These are phyloP conservation scores for Drosophila infuscata DNA, from an alignment of 2,888 invertebrate species.

Conservation along the genomic window DNA sequence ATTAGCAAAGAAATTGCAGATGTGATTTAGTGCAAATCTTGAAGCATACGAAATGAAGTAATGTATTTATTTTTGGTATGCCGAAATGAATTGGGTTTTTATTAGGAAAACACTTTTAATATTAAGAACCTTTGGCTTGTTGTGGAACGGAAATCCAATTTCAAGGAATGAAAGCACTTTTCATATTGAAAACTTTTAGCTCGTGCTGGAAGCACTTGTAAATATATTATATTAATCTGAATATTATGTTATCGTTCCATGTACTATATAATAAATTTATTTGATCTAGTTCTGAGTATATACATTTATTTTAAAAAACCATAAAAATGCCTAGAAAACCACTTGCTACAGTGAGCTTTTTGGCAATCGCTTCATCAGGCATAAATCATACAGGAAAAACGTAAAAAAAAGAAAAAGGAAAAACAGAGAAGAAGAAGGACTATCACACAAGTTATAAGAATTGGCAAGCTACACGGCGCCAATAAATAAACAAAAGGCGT, in stretches of 20 bases:
- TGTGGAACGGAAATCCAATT: neutral
- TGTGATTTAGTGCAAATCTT: slow-evolving; percentile 1
- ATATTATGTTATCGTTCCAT: neutral
- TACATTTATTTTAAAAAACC: slow-evolving; percentile 5
- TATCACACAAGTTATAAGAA: slow-evolving; percentile 73
- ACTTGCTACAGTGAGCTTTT: slow-evolving; percentile 38
- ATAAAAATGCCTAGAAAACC: slow-evolving; percentile 27
- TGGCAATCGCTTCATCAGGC: slow-evolving; percentile 56
- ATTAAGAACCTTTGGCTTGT: neutral
- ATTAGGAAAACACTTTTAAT: neutral
- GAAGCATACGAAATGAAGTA: neutral
- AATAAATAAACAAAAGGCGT: slow-evolving; percentile 79
- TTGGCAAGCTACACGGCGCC: slow-evolving; percentile 73
- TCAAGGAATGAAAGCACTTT: neutral
- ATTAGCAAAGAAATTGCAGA: neutral
- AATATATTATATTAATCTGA: neutral
- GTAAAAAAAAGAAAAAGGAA: neutral
- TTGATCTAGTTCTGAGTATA: slow-evolving; percentile 25
- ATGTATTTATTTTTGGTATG: neutral
- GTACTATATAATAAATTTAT: slow-evolving; percentile 1
- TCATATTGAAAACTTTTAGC: neutral
- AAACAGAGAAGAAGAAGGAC: slow-evolving; percentile 25
- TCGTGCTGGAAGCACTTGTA: neutral
- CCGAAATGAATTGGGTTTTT: neutral
- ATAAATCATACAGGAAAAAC: slow-evolving; percentile 52